Base-by-base conservation (phyloP, 2,888 invertebrate genomes). In the Ischnus inquisitorius region DNA sequence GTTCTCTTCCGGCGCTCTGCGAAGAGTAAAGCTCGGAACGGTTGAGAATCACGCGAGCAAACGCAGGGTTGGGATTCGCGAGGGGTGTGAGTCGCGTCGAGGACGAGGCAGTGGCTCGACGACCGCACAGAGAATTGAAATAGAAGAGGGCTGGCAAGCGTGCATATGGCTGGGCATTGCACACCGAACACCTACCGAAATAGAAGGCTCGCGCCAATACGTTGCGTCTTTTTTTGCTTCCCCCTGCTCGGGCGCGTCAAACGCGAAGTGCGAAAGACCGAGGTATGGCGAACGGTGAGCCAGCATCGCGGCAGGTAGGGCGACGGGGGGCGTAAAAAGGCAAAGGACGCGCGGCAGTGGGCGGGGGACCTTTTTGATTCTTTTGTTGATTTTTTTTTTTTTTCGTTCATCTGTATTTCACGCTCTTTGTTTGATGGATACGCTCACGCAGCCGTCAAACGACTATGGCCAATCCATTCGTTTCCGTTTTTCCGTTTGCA, bases 401-500 rank as follows among this genome's bases (percentile, higher is more conserved):
- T 6, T 65, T 3, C 25, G 2, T 51, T 46, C 48, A 79, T 71
- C 64, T 62, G 16, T 64, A 41, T 79, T 64, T 68, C 62, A 39
- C 60, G 51, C 64, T 71, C 22, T 79, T 64, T 41, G 51, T 69
- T 68, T 79, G 78, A 71, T 79, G 69, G 78, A 79, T 79, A 71
- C 71, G 69, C 64, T 62, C 69, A 79, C 41, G 60, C 41, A 16
- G 69, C 64, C 51, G 69, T 69, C 78, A 64, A 71, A 79, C 64
- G 69, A 34, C 69, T 25, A 68, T 48, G 51, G 64, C 78, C 78
- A 54, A 71, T 79, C 22, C 78, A 64, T 64, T 71, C 78, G 69
- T 48, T 71, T 62, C 41, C 22, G 22, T 71, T 71, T 71, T 71
- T 71, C 62, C 22, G 62, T 39, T 69, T 46, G 39, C 14, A 3